Conservation (phyloP, 1,140 invertebrate genomes). For the Marisa cornuarietis region DNA sequence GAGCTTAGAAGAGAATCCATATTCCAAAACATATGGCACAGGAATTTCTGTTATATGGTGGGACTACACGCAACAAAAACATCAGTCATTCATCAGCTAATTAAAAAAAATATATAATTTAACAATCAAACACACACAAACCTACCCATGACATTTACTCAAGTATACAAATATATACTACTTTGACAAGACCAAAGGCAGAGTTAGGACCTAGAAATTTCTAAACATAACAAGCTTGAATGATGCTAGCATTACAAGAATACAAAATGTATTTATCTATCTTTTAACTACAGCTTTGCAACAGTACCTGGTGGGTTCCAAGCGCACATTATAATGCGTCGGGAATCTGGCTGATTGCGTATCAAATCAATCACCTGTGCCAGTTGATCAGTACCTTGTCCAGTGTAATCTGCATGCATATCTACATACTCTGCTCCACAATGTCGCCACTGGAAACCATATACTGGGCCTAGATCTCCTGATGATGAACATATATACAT, state of each 20-base stretch:
- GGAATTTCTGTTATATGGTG: too few relatives aligned
- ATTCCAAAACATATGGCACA: too few relatives aligned
- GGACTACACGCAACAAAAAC: too few relatives aligned
- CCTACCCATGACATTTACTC: too few relatives aligned
- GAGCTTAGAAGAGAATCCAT: too few relatives aligned
- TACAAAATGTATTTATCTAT: not conserved
- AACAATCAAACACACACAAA: too few relatives aligned
- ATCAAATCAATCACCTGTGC: constrained; percentile 77
- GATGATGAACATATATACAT: not conserved
- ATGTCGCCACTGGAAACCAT: constrained; percentile 99
- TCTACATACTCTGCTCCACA: constrained; percentile 93
- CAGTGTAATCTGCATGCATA: constrained; percentile 84
- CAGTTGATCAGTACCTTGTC: constrained; percentile 93
- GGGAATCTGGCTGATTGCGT: constrained; percentile 82
- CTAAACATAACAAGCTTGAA: too few relatives aligned
- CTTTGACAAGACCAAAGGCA: too few relatives aligned
- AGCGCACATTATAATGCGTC: constrained; percentile 92
- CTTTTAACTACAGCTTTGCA: not conserved
- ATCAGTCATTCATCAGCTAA: too few relatives aligned
- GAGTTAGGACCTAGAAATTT: too few relatives aligned
- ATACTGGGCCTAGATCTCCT: constrained; percentile 96
- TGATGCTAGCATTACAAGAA: not conserved
- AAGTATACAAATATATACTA: too few relatives aligned
- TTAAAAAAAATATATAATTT: too few relatives aligned
- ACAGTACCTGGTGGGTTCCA: constrained; percentile 85